phyloP scores from a whole-genome alignment of 2,113 vertebrate species.

The Neoarius graeffei region DNA sequence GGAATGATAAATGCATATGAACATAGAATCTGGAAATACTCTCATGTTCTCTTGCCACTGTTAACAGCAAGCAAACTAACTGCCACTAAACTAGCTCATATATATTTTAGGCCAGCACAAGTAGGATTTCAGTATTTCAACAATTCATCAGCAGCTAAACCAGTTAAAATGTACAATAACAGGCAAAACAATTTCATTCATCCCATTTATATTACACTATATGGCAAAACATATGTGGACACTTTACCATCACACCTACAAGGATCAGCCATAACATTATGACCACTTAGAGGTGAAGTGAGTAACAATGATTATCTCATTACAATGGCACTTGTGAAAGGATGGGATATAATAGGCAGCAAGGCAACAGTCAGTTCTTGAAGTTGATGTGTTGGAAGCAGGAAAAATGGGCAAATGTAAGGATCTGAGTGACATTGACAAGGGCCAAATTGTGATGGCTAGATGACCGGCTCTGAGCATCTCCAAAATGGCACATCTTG shows the following conservation, averaged over 20 bases:
- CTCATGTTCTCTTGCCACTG: not conserved
- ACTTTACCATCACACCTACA: not conserved
- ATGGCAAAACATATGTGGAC: not conserved
- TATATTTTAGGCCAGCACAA: not conserved
- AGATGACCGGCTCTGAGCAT: too few relatives aligned
- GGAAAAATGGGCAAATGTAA: too few relatives aligned
- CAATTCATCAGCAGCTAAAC: not conserved
- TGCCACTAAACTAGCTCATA: not conserved
- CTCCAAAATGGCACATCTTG: too few relatives aligned
- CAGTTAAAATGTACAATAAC: not conserved
- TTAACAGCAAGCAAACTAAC: not conserved
- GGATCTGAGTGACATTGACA: too few relatives aligned
- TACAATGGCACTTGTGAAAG: too few relatives aligned
- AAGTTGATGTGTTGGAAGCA: too few relatives aligned
- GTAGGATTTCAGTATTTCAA: not conserved
- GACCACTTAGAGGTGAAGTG: too few relatives aligned
- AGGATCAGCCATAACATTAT: too few relatives aligned
- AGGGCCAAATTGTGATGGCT: too few relatives aligned
- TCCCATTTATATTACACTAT: not conserved
- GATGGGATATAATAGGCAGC: too few relatives aligned
- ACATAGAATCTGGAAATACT: not conserved
- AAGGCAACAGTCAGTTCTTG: too few relatives aligned
- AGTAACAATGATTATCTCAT: too few relatives aligned
- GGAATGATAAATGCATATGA: not conserved
- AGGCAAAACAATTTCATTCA: not conserved